Evolutionary conservation across 2,888 invertebrate genomes (phyloP).

Genomic region (Buathra laborator): DNA sequence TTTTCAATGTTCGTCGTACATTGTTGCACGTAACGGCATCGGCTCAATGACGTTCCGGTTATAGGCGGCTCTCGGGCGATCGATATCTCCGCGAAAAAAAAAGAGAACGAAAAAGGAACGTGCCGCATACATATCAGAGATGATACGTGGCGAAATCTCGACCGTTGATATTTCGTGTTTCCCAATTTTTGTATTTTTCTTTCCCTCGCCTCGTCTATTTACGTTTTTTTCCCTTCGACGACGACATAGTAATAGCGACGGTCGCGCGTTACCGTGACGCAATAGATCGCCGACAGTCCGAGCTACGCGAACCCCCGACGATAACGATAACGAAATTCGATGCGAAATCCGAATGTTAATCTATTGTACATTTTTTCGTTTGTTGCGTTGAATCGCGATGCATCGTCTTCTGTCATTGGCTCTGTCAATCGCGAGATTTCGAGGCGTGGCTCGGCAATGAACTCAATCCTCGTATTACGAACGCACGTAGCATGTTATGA

Average conservation of each 20-base stretch:
- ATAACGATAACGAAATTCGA: constrained; percentile 17
- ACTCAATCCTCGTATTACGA: background rate
- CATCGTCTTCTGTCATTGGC: constrained; percentile 14
- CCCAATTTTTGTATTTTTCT: constrained; percentile 5
- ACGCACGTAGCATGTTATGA: background rate
- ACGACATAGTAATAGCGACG: constrained; percentile 11
- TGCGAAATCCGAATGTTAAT: background rate
- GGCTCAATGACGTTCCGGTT: constrained; percentile 32
- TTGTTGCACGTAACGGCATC: constrained; percentile 28
- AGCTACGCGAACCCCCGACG: background rate
- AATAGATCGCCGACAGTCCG: constrained; percentile 15
- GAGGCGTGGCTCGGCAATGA: constrained; percentile 40
- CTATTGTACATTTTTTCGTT: background rate
- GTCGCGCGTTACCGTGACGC: constrained; percentile 49
- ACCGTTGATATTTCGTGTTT: background rate
- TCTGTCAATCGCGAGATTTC: constrained; percentile 31
- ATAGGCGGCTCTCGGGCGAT: constrained; percentile 21
- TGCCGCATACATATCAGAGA: background rate
- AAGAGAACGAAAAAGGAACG: constrained; percentile 36
- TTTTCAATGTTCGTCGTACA: background rate
- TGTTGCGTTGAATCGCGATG: background rate
- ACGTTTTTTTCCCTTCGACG: background rate
- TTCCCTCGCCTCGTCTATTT: background rate
- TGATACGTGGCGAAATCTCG: constrained; percentile 41
- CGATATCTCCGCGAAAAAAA: constrained; percentile 37